Evolutionary conservation across 2,797 vertebrate genomes (phyloP).

Genomic region (Ispidina lecontei): DNA sequence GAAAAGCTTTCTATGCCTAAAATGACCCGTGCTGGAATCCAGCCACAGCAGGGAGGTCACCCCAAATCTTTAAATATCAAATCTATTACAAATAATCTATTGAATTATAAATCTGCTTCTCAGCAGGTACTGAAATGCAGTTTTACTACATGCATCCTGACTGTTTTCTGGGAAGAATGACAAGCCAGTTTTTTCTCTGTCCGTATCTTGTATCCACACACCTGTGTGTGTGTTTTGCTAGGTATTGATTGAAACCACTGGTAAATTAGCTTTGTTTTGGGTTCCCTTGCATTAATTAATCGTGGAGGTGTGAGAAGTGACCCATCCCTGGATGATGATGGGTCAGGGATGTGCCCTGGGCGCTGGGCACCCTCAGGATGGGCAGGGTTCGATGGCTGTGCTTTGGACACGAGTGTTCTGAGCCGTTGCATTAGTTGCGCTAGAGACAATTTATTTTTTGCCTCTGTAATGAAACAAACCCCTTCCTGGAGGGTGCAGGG

Average conservation of each 20-base stretch:
- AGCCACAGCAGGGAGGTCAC: neutral
- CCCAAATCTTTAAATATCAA: neutral
- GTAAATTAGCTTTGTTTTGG: neutral
- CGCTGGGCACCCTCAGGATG: neutral
- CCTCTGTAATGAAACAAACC: neutral
- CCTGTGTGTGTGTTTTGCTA: neutral
- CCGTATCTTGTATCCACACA: no score
- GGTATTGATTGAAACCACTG: neutral
- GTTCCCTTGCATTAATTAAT: neutral
- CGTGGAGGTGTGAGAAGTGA: fast-evolving
- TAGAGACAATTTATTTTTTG: neutral
- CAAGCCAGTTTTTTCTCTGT: neutral
- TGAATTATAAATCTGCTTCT: neutral
- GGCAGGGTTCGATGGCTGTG: fast-evolving
- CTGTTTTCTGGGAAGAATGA: neutral
- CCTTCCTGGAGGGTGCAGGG: neutral
- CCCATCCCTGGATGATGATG: fast-evolving
- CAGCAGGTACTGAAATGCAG: fast-evolving
- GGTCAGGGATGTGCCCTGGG: neutral
- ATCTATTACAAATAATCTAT: fast-evolving
- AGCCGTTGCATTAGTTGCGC: neutral
- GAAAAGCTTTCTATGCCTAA: fast-evolving
- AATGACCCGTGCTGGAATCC: fast-evolving
- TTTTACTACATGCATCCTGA: neutral
- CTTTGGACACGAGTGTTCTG: neutral